Conservation (phyloP, 2,888 invertebrate species). For the Esperia sulphurella region DNA sequence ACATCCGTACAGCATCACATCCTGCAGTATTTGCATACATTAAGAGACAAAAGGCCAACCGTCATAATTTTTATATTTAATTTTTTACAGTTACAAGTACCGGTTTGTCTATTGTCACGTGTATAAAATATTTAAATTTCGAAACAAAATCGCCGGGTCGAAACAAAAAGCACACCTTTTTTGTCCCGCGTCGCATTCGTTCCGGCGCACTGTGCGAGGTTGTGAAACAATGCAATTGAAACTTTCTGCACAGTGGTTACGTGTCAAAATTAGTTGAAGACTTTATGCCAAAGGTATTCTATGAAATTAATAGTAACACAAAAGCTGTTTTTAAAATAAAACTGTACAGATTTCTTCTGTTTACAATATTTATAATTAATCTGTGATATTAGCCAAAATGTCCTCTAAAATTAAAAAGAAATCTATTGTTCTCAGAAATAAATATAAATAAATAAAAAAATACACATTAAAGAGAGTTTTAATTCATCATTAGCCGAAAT, state of each 20-base stretch:
- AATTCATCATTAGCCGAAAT: no score
- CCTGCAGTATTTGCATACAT: conserved; percentile 68
- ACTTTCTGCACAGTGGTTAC: background rate
- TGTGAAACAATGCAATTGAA: background rate
- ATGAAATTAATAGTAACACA: conserved; percentile 54
- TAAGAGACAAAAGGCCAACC: conserved; percentile 63
- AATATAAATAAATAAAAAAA: no score
- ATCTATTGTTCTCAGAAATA: no score
- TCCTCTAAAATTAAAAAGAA: no score
- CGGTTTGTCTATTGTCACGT: conserved; percentile 74
- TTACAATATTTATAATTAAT: no score
- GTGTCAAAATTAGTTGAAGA: conserved; percentile 15
- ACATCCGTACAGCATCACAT: conserved; percentile 43
- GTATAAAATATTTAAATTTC: conserved; percentile 74
- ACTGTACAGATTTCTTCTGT: no score
- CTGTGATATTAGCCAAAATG: no score
- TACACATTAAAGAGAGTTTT: no score
- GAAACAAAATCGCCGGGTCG: conserved; percentile 69
- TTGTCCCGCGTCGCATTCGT: conserved; percentile 39
- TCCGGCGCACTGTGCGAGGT: conserved; percentile 25
- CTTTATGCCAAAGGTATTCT: conserved; percentile 17
- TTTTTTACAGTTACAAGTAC: conserved; percentile 77
- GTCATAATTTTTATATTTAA: conserved; percentile 77
- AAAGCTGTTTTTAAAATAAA: no score
- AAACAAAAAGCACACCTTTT: conserved; percentile 70